Evolutionary conservation across 2,113 vertebrate genomes (phyloP).

Genomic region (Bothrops jararaca): DNA sequence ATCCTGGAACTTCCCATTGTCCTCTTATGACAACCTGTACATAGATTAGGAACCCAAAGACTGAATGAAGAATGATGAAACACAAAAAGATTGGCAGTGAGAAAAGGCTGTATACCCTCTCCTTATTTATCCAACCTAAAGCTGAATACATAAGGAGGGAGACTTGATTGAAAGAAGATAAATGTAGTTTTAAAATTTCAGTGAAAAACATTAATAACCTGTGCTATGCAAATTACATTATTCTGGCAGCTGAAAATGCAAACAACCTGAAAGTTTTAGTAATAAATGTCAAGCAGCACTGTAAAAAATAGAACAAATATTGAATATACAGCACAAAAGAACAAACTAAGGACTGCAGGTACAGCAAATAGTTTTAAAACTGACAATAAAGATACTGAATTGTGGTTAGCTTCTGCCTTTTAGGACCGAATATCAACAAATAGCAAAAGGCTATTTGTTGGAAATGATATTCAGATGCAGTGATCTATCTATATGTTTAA

Average conservation of each 20-base stretch:
- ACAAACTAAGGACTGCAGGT: neutral
- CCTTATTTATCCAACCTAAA: neutral
- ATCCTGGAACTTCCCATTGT: neutral
- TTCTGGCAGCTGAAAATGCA: neutral
- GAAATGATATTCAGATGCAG: neutral
- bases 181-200: neutral
- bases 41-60: neutral
- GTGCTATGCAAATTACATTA: neutral
- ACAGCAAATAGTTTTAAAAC: neutral
- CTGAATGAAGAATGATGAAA: neutral
- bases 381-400: neutral
- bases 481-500: neutral
- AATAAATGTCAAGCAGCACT: neutral
- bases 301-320: neutral
- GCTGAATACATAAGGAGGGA: neutral
- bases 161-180: neutral
- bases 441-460: neutral
- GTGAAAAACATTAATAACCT: neutral
- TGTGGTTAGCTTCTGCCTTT: neutral
- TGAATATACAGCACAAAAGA: neutral
- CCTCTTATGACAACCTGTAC: neutral
- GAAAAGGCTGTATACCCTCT: neutral
- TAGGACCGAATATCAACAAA: neutral
- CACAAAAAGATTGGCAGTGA: neutral
- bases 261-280: neutral